phyloP scores from a whole-genome alignment of 2,113 vertebrate species.

The Mellivora capensis region DNA sequence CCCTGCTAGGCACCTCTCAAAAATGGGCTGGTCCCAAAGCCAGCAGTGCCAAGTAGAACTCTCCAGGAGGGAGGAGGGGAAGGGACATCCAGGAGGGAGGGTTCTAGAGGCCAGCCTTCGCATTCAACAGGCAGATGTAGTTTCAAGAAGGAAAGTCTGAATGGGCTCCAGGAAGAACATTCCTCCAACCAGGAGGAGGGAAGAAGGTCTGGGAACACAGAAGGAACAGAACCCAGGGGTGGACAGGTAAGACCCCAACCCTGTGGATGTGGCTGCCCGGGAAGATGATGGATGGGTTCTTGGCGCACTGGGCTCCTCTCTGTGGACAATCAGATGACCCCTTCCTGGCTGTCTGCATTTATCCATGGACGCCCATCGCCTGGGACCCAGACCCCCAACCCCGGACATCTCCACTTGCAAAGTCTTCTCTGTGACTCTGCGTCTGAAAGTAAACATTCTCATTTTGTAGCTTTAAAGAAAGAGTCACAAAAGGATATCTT shows the following conservation, averaged over 20 bases:
- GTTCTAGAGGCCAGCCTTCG: background rate
- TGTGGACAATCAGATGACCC: background rate
- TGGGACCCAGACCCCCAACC: background rate
- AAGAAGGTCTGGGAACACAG: background rate
- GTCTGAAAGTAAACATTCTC: background rate
- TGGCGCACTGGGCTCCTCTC: background rate
- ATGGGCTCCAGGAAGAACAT: background rate
- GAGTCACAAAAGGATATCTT: background rate
- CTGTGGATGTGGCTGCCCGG: no score
- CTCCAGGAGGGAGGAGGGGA: background rate
- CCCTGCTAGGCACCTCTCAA: fast-evolving
- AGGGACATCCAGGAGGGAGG: background rate
- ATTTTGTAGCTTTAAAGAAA: background rate
- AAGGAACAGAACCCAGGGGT: background rate
- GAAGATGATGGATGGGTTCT: background rate
- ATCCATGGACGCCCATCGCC: background rate
- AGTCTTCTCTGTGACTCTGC: background rate
- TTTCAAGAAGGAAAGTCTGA: background rate
- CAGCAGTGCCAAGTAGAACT: background rate
- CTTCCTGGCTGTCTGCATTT: background rate
- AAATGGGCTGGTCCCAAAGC: background rate
- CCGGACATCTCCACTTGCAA: background rate
- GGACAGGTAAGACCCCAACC: background rate
- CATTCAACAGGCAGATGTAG: fast-evolving
- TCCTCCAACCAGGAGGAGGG: background rate